Evolutionary conservation across 2,797 vertebrate genomes (phyloP).

Genomic region (Onychomys arenicola): DNA sequence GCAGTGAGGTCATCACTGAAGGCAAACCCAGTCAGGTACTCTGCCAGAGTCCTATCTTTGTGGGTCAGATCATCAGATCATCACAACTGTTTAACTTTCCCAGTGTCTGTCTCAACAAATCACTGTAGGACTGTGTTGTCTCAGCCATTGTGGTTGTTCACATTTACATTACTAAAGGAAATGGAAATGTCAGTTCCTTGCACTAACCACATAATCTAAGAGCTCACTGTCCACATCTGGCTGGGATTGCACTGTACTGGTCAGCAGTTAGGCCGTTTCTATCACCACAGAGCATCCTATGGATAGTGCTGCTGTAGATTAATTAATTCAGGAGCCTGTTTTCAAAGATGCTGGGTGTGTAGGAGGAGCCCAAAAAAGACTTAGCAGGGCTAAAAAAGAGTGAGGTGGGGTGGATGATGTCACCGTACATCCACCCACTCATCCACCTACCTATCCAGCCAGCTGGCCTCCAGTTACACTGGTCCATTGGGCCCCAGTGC

Average conservation of each 20-base stretch:
- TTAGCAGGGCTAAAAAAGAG: slow-evolving; percentile 4
- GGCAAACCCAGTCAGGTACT: not conserved
- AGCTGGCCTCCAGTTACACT: not conserved
- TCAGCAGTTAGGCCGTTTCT: not conserved
- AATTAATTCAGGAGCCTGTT: slow-evolving; percentile 43
- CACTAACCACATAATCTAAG: not conserved
- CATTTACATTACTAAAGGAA: slow-evolving; percentile 50
- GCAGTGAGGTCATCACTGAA: slow-evolving; percentile 31
- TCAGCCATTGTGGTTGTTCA: slow-evolving; percentile 22
- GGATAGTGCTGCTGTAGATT: not conserved
- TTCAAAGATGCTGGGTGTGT: not conserved
- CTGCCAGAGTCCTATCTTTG: not conserved
- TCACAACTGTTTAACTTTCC: not conserved
- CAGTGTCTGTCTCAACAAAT: not conserved
- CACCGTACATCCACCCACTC: not conserved
- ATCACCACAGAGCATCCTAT: not conserved
- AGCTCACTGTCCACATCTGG: not conserved
- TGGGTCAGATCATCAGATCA: slow-evolving; percentile 23
- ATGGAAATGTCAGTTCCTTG: not conserved
- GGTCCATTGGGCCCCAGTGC: not conserved
- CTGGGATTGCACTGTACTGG: not conserved
- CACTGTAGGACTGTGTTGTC: not conserved
- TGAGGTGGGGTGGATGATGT: not conserved
- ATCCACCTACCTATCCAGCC: not conserved
- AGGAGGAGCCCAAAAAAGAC: not conserved